Percentiles rank a stretch among this genome's conserved stretches.
These are phyloP conservation scores for Ptychadena robeensis DNA, from an alignment of 2,797 vertebrate species.

Conservation along the genomic window DNA sequence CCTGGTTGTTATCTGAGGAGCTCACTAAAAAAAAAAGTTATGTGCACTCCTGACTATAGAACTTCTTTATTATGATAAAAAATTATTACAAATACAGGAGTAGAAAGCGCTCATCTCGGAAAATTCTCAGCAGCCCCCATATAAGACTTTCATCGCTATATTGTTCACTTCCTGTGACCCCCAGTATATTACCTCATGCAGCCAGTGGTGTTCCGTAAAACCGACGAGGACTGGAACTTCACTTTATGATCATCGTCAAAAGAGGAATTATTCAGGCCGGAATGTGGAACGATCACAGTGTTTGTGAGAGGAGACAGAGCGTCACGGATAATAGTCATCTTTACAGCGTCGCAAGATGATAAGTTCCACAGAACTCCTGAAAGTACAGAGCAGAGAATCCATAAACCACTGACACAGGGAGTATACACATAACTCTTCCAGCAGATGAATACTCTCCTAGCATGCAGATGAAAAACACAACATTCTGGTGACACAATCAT, in stretches of 20 bases:
- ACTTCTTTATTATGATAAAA: too few species aligned
- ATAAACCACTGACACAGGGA: neutral
- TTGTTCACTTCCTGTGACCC: too few species aligned
- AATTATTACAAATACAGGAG: too few species aligned
- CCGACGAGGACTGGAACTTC: constrained; percentile 96
- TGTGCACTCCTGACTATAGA: too few species aligned
- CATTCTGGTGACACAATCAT: too few species aligned
- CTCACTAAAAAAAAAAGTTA: too few species aligned
- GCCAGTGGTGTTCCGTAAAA: constrained; percentile 93
- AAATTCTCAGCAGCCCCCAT: too few species aligned
- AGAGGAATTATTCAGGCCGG: constrained; percentile 93
- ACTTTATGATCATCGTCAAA: constrained; percentile 97
- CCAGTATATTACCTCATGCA: constrained; percentile 84
- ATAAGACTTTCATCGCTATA: too few species aligned
- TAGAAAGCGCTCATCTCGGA: too few species aligned
- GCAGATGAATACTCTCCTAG: neutral
- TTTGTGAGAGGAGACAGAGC: constrained; percentile 91
- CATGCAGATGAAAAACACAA: neutral
- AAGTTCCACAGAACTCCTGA: constrained; percentile 97
- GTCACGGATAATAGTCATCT: constrained; percentile 98
- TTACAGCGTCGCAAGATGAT: constrained; percentile 94
- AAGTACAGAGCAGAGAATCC: neutral
- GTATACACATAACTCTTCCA: neutral
- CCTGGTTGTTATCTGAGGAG: too few species aligned
- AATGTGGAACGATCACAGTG: constrained; percentile 98